Base-by-base conservation (phyloP, 1,140 invertebrate species). In the Diachasma alloeum region DNA sequence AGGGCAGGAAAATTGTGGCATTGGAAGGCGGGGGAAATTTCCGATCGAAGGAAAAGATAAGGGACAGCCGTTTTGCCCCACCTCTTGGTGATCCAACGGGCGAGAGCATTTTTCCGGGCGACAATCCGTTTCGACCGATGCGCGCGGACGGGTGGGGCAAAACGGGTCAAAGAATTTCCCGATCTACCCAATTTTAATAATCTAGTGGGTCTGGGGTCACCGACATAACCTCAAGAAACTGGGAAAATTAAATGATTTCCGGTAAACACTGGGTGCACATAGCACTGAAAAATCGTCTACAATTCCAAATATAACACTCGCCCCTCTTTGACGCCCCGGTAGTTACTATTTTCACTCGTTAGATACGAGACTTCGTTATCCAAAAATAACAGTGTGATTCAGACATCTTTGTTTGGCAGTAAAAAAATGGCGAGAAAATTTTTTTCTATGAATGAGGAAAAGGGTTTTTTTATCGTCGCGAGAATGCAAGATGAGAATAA, bases 331-430 rank as follows among this genome's bases (percentile, higher is more conserved):
- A 63, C 24, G 59, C 24, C 19, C 53, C 48, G 59, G 59, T 31
- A 63, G 59, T 63, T 26, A 63, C 59, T 63, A 63, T 63, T 63
- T 63, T 31, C 59, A 63, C 59, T 63, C 59, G 59, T 63, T 63
- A 63, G 59, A 63, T 63, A 24, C 59, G 59, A 63, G 59, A 31
- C 19, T 63, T 13, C 24, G 59, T 63, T 31, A 15, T 63, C 19
- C 59, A 19, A 63, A 63, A 63, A 63, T 63, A 63, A 26, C 24
- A 24, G 11, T 26, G 24, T 63, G 59, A 63, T 26, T 63, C 59
- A 63, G 8, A 63, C 59, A 31, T 63, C 59, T 26, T 63, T 63
- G 59, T 63, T 63, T 63, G 59, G 59, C 22, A 26, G 19, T 63
- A 63, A 63, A 63, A 63, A 63, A 11, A 13, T 24, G 6, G 11